These are phyloP conservation scores for Diorhabda elongata DNA, from an alignment of 1,140 invertebrate species.

Conservation along the genomic window DNA sequence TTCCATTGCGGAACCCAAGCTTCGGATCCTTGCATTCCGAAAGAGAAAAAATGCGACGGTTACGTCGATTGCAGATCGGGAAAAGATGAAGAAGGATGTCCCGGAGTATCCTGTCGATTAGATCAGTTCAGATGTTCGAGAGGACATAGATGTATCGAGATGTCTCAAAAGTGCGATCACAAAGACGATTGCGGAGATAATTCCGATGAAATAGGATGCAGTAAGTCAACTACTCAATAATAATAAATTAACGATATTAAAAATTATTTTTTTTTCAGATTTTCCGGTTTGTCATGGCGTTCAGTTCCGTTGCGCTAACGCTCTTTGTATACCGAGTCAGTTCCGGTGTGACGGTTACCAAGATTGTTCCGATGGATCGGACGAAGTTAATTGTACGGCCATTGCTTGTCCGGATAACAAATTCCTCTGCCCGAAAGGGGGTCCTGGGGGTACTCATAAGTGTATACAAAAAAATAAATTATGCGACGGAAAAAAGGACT, in stretches of 20 bases:
- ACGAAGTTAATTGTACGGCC: constrained; percentile 85
- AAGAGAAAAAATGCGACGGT: constrained; percentile 84
- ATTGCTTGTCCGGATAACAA: constrained; percentile 88
- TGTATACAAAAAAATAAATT: constrained; percentile 85
- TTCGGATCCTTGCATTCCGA: constrained; percentile 75
- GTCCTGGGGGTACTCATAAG: constrained; percentile 63
- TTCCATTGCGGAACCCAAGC: constrained; percentile 65
- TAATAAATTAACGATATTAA: no score
- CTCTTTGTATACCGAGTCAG: constrained; percentile 82
- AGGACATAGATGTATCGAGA: constrained; percentile 73
- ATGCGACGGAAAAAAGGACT: constrained; percentile 87
- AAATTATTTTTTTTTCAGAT: constrained; percentile 52
- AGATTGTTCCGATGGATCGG: constrained; percentile 82
- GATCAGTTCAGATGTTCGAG: constrained; percentile 87
- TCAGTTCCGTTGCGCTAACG: constrained; percentile 91
- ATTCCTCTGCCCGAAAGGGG: constrained; percentile 82
- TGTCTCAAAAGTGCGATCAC: constrained; percentile 79
- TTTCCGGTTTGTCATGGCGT: constrained; percentile 86
- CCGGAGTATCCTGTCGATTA: constrained; percentile 68
- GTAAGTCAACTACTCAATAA: constrained; percentile 53
- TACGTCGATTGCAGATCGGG: constrained; percentile 83
- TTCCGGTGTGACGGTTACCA: constrained; percentile 80
- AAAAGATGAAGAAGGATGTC: constrained; percentile 78
- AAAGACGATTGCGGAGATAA: constrained; percentile 86
- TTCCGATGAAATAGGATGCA: constrained; percentile 82